phyloP scores from a whole-genome alignment of 1,140 invertebrate genomes.

The Camponotus vicinus region DNA sequence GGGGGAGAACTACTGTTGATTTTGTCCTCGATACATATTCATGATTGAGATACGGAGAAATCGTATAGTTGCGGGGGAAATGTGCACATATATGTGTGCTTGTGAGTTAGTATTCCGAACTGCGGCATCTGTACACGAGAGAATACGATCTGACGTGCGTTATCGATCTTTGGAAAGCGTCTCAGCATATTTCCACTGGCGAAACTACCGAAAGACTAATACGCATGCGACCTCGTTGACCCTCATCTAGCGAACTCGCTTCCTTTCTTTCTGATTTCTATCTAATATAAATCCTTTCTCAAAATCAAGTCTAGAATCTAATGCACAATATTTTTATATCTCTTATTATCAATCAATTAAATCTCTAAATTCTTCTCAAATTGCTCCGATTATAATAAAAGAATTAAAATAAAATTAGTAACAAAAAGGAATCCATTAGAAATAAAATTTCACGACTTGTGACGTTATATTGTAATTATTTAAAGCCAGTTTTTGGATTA shows the following conservation, averaged over 20 bases:
- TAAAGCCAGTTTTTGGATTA: not conserved
- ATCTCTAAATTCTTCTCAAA: not conserved
- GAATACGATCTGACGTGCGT: constrained; percentile 33
- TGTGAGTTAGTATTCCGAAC: not conserved
- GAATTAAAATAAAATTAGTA: not conserved
- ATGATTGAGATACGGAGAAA: constrained; percentile 41
- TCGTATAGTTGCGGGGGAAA: constrained; percentile 24
- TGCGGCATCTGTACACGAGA: constrained; percentile 31
- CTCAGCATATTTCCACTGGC: constrained; percentile 27
- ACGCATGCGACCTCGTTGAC: constrained; percentile 47
- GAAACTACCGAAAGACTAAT: constrained; percentile 60
- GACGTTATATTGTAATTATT: not conserved
- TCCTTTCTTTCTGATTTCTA: constrained; percentile 23
- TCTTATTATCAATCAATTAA: not conserved
- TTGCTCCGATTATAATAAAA: not conserved
- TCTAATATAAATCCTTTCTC: not conserved
- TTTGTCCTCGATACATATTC: constrained; percentile 31
- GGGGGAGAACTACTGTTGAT: constrained; percentile 26
- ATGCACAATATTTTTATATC: not conserved
- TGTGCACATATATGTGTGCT: not conserved
- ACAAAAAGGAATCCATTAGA: not conserved
- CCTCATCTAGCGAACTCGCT: not conserved
- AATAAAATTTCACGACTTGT: not conserved
- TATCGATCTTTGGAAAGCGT: constrained; percentile 52
- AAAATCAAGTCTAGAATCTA: not conserved